phyloP scores from a whole-genome alignment of 2,797 vertebrate species.

The Chelon labrosus region DNA sequence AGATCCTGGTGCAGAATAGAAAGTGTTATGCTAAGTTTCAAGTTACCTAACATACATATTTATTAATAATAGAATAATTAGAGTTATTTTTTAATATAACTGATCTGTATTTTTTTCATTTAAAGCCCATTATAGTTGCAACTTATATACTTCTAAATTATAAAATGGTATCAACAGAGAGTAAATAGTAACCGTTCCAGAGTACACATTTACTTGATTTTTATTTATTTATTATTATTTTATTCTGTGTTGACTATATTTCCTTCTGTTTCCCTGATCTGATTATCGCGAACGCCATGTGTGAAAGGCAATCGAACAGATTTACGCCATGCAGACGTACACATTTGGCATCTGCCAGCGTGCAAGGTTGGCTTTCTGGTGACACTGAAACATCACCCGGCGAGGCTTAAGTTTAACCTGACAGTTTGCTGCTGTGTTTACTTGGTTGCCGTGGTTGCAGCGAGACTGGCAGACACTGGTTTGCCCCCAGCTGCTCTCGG shows the following conservation, averaged over 20 bases:
- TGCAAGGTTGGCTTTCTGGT: constrained; percentile 83
- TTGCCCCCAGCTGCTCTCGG: constrained; percentile 88
- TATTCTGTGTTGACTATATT: background rate
- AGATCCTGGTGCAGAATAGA: background rate
- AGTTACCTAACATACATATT: background rate
- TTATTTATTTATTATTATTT: background rate
- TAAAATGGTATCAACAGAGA: background rate
- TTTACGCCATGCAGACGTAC: constrained; percentile 74
- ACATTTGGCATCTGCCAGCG: constrained; percentile 73
- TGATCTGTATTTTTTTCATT: background rate
- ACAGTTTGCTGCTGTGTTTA: constrained; percentile 88
- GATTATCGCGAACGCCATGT: constrained; percentile 37
- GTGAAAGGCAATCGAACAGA: constrained; percentile 72
- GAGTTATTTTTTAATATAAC: too few species aligned
- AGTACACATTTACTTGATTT: background rate
- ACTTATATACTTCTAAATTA: background rate
- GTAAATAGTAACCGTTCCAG: background rate
- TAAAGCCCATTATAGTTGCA: background rate
- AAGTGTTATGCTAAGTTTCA: background rate
- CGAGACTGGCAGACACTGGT: constrained; percentile 84
- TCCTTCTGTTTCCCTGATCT: constrained; percentile 1
- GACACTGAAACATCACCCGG: constrained; percentile 85
- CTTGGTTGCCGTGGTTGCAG: constrained; percentile 85
- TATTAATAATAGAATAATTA: too few species aligned
- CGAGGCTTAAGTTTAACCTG: constrained; percentile 86